Conservation (phyloP, 2,797 vertebrate genomes). For the Channa striata region DNA sequence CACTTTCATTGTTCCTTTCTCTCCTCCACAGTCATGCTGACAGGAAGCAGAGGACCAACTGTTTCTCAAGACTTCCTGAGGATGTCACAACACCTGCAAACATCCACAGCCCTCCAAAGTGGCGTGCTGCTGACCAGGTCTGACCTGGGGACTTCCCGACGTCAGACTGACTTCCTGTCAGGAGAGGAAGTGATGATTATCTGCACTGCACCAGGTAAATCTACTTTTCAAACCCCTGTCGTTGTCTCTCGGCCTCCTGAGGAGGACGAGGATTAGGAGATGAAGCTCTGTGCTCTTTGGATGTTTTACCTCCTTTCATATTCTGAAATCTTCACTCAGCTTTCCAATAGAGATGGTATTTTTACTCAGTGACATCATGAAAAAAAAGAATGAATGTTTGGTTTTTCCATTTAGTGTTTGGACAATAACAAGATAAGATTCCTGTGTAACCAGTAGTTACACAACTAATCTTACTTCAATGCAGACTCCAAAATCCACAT, state of each 20-base stretch:
- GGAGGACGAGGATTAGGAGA: slow-evolving; percentile 29
- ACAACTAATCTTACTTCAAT: slow-evolving; percentile 12
- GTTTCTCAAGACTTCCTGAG: slow-evolving; percentile 60
- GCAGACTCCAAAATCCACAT: slow-evolving; percentile 5
- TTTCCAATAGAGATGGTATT: slow-evolving; percentile 7
- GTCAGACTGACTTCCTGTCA: slow-evolving; percentile 59
- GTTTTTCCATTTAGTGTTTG: slow-evolving; percentile 23
- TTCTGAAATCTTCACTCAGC: slow-evolving; percentile 26
- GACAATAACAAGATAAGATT: slow-evolving; percentile 34
- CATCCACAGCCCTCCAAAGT: slow-evolving; percentile 11
- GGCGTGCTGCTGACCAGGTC: background rate
- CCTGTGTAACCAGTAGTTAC: background rate
- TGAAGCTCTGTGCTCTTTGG: slow-evolving; percentile 40
- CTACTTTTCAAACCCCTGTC: slow-evolving; percentile 32
- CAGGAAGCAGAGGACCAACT: slow-evolving; percentile 20
- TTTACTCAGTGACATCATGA: slow-evolving; percentile 11
- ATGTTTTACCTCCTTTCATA: slow-evolving; percentile 45
- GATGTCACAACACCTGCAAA: slow-evolving; percentile 36
- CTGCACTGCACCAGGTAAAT: slow-evolving; percentile 43
- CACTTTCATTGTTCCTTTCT: background rate
- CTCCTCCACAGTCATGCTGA: background rate
- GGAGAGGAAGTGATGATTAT: slow-evolving; percentile 57
- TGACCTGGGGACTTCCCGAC: slow-evolving; percentile 18
- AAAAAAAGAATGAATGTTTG: slow-evolving; percentile 24
- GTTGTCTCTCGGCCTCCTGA: slow-evolving; percentile 31